phyloP scores from a whole-genome alignment of 2,797 vertebrate genomes.

The Pantherophis alleghaniensis region DNA sequence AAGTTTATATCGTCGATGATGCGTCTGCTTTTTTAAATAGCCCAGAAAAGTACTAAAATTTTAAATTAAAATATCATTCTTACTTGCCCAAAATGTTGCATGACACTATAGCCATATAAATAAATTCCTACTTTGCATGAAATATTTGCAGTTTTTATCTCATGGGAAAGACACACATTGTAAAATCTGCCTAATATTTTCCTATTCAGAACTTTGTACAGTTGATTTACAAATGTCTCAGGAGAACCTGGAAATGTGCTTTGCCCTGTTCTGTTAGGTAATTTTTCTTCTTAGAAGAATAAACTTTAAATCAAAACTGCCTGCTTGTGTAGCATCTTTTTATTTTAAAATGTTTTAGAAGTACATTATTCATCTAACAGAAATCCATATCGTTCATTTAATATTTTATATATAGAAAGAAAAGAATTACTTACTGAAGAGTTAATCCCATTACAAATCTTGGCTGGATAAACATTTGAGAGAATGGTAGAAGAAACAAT shows the following conservation, averaged over 20 bases:
- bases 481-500: not conserved
- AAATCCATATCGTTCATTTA: not conserved
- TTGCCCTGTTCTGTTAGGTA: not conserved
- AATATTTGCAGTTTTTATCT: slow-evolving; percentile 2
- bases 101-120: slow-evolving; percentile 41
- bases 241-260: slow-evolving; percentile 7
- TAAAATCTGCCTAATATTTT: not conserved
- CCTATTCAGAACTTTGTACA: slow-evolving; percentile 1
- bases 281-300: slow-evolving; percentile 5
- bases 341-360: not conserved
- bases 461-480: slow-evolving; percentile 2
- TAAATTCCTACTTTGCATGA: slow-evolving; percentile 9
- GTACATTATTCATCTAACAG: not conserved
- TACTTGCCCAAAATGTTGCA: slow-evolving; percentile 30
- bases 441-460: slow-evolving; percentile 13
- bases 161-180: not conserved
- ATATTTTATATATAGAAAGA: slow-evolving; percentile 11
- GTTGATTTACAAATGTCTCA: slow-evolving; percentile 19
- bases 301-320: not conserved
- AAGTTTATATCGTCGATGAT: not conserved
- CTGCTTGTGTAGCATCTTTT: not conserved
- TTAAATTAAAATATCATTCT: slow-evolving; percentile 3
- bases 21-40: slow-evolving; percentile 33
- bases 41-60: slow-evolving; percentile 21
- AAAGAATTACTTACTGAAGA: not conserved